Conservation (phyloP, 2,888 invertebrate genomes). For the Diabrotica balteata region DNA sequence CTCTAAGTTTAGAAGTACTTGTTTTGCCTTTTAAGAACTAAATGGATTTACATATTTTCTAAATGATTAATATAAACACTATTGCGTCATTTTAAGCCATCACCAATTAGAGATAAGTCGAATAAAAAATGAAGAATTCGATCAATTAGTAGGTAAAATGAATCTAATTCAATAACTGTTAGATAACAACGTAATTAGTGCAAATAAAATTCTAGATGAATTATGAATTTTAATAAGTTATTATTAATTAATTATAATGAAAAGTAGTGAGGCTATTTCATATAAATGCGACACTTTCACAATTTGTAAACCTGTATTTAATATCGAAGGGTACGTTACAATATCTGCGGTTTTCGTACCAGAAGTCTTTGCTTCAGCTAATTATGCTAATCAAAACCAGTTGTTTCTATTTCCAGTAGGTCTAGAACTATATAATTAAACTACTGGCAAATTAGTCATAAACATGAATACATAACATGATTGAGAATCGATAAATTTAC, state of each 20-base stretch:
- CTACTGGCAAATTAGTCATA: no score
- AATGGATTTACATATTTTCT: slow-evolving; percentile 8
- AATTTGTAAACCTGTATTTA: background rate
- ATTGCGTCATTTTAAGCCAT: slow-evolving; percentile 8
- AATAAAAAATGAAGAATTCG: background rate
- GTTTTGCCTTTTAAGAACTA: background rate
- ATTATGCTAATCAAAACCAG: background rate
- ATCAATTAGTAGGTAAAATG: no score
- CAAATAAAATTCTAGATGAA: background rate
- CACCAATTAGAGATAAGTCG: background rate
- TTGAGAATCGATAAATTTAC: no score
- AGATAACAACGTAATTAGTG: slow-evolving; percentile 1
- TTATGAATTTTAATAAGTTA: background rate
- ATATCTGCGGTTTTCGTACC: background rate
- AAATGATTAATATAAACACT: slow-evolving; percentile 1
- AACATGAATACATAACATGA: no score
- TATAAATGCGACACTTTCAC: slow-evolving; percentile 1
- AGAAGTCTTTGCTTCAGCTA: background rate
- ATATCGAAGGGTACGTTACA: background rate
- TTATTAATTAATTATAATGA: background rate
- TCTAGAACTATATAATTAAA: no score
- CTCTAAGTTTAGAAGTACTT: background rate
- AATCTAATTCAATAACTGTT: background rate
- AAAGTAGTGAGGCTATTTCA: background rate
- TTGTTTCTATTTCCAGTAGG: background rate